Evolutionary conservation across 1,140 invertebrate species (phyloP).

Genomic region (Rhyacophila brunnea): DNA sequence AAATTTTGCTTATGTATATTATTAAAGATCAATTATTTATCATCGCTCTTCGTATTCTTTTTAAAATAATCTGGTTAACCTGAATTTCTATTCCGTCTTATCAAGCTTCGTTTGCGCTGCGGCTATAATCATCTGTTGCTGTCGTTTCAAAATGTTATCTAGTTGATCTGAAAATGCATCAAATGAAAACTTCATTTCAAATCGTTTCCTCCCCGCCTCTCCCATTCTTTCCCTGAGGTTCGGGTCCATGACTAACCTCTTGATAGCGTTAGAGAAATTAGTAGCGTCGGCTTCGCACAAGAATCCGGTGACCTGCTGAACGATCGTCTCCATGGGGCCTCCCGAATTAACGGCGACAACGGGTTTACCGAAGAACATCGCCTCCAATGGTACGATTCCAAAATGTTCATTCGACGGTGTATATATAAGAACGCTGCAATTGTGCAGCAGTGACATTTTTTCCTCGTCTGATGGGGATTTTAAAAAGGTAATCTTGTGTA

Average conservation of each 20-base stretch:
- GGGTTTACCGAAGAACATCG: conserved; percentile 91
- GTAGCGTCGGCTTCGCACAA: conserved; percentile 69
- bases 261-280: conserved; percentile 79
- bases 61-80: too few relatives aligned
- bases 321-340: conserved; percentile 92
- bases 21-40: not conserved
- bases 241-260: conserved; percentile 61
- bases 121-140: conserved; percentile 17
- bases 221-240: conserved; percentile 66
- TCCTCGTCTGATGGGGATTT: conserved; percentile 82
- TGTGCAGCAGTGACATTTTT: conserved; percentile 77
- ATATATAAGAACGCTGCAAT: conserved; percentile 82
- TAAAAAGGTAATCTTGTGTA: conserved; percentile 78
- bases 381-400: conserved; percentile 98
- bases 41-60: too few relatives aligned
- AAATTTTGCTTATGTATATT: too few relatives aligned
- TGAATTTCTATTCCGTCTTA: conserved; percentile 11
- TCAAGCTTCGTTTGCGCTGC: not conserved
- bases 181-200: conserved; percentile 79
- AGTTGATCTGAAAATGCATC: conserved; percentile 70
- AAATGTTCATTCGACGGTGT: conserved; percentile 98
- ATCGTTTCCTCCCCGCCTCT: conserved; percentile 65
- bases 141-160: conserved; percentile 50
- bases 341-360: conserved; percentile 95
- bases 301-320: conserved; percentile 86